These are phyloP conservation scores for Zosterops borbonicus DNA, from an alignment of 2,113 vertebrate species.

Conservation along the genomic window DNA sequence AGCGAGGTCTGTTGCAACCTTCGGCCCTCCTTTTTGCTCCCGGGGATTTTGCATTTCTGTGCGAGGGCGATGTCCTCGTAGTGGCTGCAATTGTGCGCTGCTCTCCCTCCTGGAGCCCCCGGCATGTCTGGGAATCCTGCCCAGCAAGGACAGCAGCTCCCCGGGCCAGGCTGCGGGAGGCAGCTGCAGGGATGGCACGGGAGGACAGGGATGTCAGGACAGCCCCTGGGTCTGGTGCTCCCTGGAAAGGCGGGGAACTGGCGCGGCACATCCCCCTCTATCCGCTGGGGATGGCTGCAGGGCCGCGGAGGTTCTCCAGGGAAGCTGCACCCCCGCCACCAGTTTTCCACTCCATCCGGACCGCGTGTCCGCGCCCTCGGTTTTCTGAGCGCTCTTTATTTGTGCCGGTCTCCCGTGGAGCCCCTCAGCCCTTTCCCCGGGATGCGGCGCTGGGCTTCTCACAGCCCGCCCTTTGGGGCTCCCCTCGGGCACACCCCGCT, in stretches of 20 bases:
- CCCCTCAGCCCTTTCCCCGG: not conserved
- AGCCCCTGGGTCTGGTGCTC: not conserved
- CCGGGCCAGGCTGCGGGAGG: rapidly evolving
- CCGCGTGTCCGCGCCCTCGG: rapidly evolving
- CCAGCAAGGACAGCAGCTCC: not conserved
- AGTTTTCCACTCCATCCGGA: rapidly evolving
- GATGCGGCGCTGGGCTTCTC: rapidly evolving
- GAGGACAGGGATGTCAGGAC: not conserved
- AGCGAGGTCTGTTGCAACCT: not conserved
- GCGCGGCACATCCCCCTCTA: rapidly evolving
- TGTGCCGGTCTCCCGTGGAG: not conserved
- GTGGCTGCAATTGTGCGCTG: rapidly evolving
- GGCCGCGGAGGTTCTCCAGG: rapidly evolving
- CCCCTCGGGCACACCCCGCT: not conserved
- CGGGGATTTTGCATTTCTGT: not conserved
- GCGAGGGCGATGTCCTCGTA: rapidly evolving
- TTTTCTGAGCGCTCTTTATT: not conserved
- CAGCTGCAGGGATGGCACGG: rapidly evolving
- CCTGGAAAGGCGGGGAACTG: rapidly evolving
- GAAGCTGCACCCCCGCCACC: not conserved
- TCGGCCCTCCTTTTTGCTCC: not conserved
- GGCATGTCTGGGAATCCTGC: not conserved
- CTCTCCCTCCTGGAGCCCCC: rapidly evolving
- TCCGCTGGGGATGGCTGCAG: rapidly evolving
- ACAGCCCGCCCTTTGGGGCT: too few relatives aligned